Conservation (phyloP, 2,113 vertebrate genomes). For the Eupsittula cactorum region DNA sequence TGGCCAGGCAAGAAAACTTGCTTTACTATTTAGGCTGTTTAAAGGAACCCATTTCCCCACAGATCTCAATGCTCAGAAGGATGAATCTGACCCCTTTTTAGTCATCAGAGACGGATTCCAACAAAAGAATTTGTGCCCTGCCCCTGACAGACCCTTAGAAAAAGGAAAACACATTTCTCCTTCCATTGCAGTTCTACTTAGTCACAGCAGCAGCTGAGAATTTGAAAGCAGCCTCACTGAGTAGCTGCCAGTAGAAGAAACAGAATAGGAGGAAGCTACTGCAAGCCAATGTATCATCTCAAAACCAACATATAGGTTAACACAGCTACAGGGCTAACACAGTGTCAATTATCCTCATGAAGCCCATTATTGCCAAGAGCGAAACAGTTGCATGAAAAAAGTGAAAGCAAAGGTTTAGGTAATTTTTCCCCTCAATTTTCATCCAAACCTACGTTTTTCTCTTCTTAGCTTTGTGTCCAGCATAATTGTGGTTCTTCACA, state of each 20-base stretch:
- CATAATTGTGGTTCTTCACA: neutral
- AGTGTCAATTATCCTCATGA: neutral
- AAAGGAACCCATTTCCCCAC: neutral
- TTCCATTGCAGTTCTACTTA: neutral
- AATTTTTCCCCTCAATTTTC: neutral
- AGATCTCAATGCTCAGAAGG: neutral
- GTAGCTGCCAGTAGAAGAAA: neutral
- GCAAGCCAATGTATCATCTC: neutral
- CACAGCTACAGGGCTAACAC: neutral
- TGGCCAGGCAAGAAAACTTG: neutral
- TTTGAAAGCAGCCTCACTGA: neutral
- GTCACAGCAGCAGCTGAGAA: neutral
- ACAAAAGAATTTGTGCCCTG: neutral
- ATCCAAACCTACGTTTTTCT: neutral
- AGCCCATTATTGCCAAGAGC: neutral
- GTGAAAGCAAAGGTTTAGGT: neutral
- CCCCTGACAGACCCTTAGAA: neutral
- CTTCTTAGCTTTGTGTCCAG: neutral
- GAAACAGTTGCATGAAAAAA: neutral
- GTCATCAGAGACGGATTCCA: neutral
- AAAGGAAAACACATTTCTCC: neutral
- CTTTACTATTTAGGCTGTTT: neutral
- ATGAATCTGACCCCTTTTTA: neutral
- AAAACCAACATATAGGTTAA: neutral
- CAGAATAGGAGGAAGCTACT: neutral